Evolutionary conservation across 2,113 vertebrate species (phyloP).

Genomic region (Balaeniceps rex): DNA sequence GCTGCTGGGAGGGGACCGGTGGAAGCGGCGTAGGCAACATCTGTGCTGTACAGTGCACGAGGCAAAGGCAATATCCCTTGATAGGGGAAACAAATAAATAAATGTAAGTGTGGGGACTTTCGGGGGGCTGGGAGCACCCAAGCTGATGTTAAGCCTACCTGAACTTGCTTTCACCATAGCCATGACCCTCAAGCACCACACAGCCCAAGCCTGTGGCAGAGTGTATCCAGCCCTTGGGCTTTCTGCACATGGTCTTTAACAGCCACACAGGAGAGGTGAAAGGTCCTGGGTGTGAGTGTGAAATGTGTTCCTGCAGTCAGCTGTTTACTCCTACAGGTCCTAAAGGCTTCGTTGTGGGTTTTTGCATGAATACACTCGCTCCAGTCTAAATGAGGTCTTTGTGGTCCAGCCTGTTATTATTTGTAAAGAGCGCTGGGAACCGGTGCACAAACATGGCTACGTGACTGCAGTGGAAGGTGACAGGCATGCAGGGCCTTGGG

Average conservation of each 20-base stretch:
- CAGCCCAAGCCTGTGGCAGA: not conserved
- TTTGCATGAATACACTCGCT: not conserved
- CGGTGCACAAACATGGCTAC: accelerated
- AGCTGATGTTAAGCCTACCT: not conserved
- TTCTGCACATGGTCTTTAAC: not conserved
- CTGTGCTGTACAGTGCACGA: accelerated
- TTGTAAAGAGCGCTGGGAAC: not conserved
- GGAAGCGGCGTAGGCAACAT: not conserved
- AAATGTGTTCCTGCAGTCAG: not conserved
- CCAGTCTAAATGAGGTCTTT: not conserved
- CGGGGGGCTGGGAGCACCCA: not conserved
- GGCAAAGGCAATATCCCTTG: not conserved
- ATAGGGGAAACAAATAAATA: no score
- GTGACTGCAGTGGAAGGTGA: not conserved
- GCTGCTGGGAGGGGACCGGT: not conserved
- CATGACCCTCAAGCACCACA: accelerated
- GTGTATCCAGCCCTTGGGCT: not conserved
- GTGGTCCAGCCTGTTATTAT: not conserved
- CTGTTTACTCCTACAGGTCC: not conserved
- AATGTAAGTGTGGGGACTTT: not conserved
- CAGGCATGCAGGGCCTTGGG: not conserved
- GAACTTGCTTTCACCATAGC: not conserved
- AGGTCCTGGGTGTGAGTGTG: not conserved
- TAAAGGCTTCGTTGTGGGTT: not conserved
- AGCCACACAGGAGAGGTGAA: accelerated